Evolutionary conservation across 2,113 vertebrate species (phyloP).

Genomic region (Hyaena hyaena): DNA sequence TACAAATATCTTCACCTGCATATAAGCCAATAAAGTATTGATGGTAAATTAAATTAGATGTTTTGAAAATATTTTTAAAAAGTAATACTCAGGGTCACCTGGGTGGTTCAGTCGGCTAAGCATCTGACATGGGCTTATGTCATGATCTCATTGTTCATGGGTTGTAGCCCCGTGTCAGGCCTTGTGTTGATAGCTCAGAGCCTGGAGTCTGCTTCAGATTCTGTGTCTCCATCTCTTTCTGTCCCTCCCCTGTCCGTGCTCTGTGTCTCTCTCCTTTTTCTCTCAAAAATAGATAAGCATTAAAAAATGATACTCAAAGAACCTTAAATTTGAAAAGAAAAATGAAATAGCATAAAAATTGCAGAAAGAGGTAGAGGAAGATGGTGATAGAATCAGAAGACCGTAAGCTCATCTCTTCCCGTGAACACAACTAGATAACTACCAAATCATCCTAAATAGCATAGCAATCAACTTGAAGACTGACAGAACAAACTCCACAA

Average conservation of each 20-base stretch:
- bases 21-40: background rate
- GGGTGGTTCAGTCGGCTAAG: too few relatives aligned
- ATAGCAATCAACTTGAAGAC: background rate
- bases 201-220: too few relatives aligned
- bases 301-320: background rate
- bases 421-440: background rate
- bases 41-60: background rate
- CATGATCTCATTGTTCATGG: too few relatives aligned
- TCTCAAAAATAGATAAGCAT: too few relatives aligned
- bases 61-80: background rate
- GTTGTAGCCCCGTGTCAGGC: too few relatives aligned
- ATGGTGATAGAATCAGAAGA: background rate
- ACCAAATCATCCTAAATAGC: background rate
- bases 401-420: background rate
- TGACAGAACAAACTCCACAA: background rate
- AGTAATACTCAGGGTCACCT: background rate
- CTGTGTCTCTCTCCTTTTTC: too few relatives aligned
- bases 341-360: background rate
- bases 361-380: background rate
- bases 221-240: too few relatives aligned
- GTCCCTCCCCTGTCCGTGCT: too few relatives aligned
- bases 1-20: background rate
- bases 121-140: too few relatives aligned
- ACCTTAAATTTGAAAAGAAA: background rate
- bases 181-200: too few relatives aligned